phyloP scores from a whole-genome alignment of 1,140 invertebrate genomes.

The Tetranychus cinnabarinus region DNA sequence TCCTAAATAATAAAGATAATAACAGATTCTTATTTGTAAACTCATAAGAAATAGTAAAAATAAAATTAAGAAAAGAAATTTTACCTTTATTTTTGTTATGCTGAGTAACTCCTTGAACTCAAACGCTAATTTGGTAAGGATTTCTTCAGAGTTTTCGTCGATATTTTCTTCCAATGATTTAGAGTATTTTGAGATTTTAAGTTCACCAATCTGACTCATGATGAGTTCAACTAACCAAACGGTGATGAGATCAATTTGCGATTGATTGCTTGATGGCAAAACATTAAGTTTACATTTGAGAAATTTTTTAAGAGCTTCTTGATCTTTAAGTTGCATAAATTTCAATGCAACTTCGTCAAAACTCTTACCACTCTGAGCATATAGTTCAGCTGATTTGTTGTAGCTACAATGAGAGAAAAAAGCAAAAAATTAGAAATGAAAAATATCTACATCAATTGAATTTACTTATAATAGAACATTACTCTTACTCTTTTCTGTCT shows the following conservation, averaged over 20 bases:
- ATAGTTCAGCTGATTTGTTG: not conserved
- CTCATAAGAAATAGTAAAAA: not conserved
- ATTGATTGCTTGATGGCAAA: conserved; percentile 21
- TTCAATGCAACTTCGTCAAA: conserved; percentile 86
- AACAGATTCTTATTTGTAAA: not conserved
- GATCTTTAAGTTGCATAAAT: conserved; percentile 56
- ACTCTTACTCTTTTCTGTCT: conserved; percentile 22
- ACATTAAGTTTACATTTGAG: conserved; percentile 31
- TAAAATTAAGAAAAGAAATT: not conserved
- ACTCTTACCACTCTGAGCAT: conserved; percentile 46
- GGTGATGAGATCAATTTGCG: conserved; percentile 68
- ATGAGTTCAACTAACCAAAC: conserved; percentile 81
- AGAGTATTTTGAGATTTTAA: not conserved
- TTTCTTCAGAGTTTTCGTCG: not conserved
- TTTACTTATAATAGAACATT: not conserved
- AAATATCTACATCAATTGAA: not conserved
- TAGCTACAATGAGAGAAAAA: not conserved
- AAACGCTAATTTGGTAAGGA: not conserved
- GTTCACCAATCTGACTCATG: conserved; percentile 48
- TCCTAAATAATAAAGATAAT: conserved; percentile 15
- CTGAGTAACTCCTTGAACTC: not conserved
- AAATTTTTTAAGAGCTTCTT: conserved; percentile 62
- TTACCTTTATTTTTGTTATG: not conserved
- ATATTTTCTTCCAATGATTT: not conserved
- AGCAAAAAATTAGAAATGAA: not conserved